phyloP scores from a whole-genome alignment of 92 coral and sea anemone species.

The Pocillopora grandis region DNA sequence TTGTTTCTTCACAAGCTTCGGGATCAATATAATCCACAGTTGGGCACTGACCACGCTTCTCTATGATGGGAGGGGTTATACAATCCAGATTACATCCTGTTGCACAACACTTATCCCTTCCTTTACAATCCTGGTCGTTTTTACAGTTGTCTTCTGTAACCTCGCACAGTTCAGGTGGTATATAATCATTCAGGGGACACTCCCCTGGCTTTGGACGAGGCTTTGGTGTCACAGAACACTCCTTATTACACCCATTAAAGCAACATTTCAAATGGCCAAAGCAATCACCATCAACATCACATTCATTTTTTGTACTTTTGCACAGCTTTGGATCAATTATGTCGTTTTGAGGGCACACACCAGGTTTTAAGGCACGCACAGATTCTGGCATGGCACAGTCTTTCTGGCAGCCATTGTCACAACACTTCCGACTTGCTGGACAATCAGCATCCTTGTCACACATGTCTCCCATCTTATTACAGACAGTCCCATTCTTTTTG shows the following conservation, averaged over 20 bases:
- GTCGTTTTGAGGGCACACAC: conserved; percentile 61
- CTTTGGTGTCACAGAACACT: conserved; percentile 62
- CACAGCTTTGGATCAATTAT: conserved; percentile 46
- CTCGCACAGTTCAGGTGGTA: conserved; percentile 45
- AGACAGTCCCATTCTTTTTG: neutral
- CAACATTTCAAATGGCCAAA: conserved; percentile 81
- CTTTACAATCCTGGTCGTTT: conserved; percentile 67
- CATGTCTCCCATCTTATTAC: conserved; percentile 41
- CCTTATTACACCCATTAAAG: conserved; percentile 62
- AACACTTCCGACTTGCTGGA: conserved; percentile 71
- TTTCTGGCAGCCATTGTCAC: conserved; percentile 78
- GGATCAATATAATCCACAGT: conserved; percentile 33
- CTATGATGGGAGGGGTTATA: conserved; percentile 61
- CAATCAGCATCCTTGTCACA: conserved; percentile 74
- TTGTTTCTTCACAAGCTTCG: conserved; percentile 38
- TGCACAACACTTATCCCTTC: conserved; percentile 67
- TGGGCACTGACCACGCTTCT: conserved; percentile 71
- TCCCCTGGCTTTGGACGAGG: conserved; percentile 69
- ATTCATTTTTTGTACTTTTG: conserved; percentile 63
- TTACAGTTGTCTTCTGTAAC: conserved; percentile 63
- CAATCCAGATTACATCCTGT: conserved; percentile 73
- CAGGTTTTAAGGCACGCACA: conserved; percentile 54
- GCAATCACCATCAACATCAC: conserved; percentile 70
- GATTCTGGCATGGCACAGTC: conserved; percentile 59
- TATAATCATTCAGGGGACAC: conserved; percentile 62